Evolutionary conservation across 1,140 invertebrate genomes (phyloP), one percentile per base, ranked within the genome.

Genomic region (Zaprionus tsacasi): DNA sequence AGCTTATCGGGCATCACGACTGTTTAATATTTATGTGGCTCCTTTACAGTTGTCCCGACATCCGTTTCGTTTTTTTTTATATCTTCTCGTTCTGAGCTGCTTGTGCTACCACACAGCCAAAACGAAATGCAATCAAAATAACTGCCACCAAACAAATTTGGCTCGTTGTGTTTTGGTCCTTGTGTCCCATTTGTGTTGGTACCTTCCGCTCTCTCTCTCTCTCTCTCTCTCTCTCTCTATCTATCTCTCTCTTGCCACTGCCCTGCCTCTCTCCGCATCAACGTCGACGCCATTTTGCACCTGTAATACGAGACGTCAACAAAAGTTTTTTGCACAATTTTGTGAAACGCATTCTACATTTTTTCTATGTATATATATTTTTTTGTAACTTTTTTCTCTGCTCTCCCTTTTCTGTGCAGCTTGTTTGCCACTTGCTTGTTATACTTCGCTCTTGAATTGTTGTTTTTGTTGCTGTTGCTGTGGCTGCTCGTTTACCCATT

Each of bases 271-370:
- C 56, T 59, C 40, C 36, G 38, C 17, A 12, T 73, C 70, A 68
- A 55, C 70, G 48, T 43, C 35, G 27, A 30, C 27, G 70, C 57
- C 43, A 70, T 59, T 72, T 76, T 72, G 73, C 68, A 71, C 73
- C 73, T 76, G 73, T 76, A 71, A 76, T 76, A 57, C 69, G 73
- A 66, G 73, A 66, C 60, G 68, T 71, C 69, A 76, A 76, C 69
- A 76, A 72, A 76, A 76, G 36, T 76, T 66, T 76, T 72, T 65
- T 76, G 48, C 69, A 75, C 67, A 70, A 60, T 76, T 76, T 76
- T 66, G 60, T 65, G 69, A 48, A 72, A 66, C 61, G 73, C 68
- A 71, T 71, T 65, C 56, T 52, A 54, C 48, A 48, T 27, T 30
- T 43, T 61, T 30, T 57, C 6, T 30, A 30, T 21, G 2, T 21